These are phyloP conservation scores for Ethmia dodecea DNA, from an alignment of 2,888 invertebrate species.

Conservation along the genomic window DNA sequence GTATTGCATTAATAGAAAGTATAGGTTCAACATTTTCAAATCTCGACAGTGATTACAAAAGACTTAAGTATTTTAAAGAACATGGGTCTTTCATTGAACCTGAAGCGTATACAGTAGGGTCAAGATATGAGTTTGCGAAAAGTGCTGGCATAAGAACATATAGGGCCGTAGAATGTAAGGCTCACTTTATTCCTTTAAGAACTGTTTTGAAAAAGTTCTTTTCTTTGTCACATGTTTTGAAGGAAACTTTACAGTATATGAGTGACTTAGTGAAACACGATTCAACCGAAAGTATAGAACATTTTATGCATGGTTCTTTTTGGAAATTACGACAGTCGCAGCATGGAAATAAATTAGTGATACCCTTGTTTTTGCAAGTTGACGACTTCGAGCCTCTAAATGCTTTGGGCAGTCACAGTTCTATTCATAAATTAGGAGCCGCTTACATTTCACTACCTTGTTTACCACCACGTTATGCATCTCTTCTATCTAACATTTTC, in stretches of 20 bases:
- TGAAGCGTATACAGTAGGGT: constrained; percentile 6
- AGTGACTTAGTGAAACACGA: neutral
- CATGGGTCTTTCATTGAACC: constrained; percentile 4
- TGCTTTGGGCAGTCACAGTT: constrained; percentile 12
- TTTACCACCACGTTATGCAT: constrained; percentile 1
- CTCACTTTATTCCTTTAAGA: constrained; percentile 6
- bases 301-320: constrained; percentile 10
- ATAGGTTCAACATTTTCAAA: neutral
- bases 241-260: constrained; percentile 4
- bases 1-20: too few relatives aligned
- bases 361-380: constrained; percentile 5
- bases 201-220: constrained; percentile 3
- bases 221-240: constrained; percentile 3
- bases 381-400: constrained; percentile 13
- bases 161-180: neutral
- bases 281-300: neutral
- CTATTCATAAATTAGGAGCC: constrained; percentile 8
- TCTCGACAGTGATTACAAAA: neutral
- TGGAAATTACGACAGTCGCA: constrained; percentile 1
- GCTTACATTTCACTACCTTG: constrained; percentile 10
- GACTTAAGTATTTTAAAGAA: constrained; percentile 7
- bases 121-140: constrained; percentile 6
- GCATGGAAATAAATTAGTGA: constrained; percentile 4
- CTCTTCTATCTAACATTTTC: constrained; percentile 8
- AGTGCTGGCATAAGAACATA: neutral